Base-by-base conservation (phyloP, 2,888 invertebrate genomes). In the Tipula vernalis region DNA sequence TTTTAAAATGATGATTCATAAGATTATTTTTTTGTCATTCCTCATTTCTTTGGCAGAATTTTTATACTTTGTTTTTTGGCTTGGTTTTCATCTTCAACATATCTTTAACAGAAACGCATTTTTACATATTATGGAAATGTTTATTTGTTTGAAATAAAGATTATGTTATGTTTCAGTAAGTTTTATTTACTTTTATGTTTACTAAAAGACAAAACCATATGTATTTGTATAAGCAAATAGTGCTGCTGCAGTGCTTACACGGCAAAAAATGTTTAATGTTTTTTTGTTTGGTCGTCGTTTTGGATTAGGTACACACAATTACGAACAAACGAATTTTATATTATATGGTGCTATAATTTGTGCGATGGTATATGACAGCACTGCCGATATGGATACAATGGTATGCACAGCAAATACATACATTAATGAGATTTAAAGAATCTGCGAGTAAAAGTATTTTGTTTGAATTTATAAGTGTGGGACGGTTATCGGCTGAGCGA, bases 151-250 rank as follows among this genome's bases (percentile, higher is more conserved):
- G 71, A 71, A 71, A 71, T 71, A 71, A 28, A 71, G 71, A 71
- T 71, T 71, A 71, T 71, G 71, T 18, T 71, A 71, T 71, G 71
- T 71, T 71, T 71, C 28, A 71, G 10, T 71, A 28, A 10, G 28
- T 71, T 71, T 71, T 71, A 71, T 71, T 71, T 71, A 71, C 71
- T 71, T 71, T 71, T 71, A 71, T 71, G 71, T 71, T 71, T 71
- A 71, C 71, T 6, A 57, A 57, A 57, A 57, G 15, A 6, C 6
- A 71, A 71, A 71, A 71, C 71, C 71, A 71, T 71, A 71, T 71
- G 71, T 71, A 71, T 18, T 28, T 57, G 51, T 57, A n/a, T n/a
- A 57, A 6, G 39, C 39, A 28, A 28, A 6, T 71, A 71, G 71
- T 71, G 10, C 4, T 71, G 71, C 28, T 71, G 3, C 15, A 15